A percentile compares a stretch with the other conserved stretches of the same genome.
These are phyloP conservation scores for Halichondria panicea DNA, from an alignment of 37 sponge, comb jelly and placozoan species.

Conservation along the genomic window DNA sequence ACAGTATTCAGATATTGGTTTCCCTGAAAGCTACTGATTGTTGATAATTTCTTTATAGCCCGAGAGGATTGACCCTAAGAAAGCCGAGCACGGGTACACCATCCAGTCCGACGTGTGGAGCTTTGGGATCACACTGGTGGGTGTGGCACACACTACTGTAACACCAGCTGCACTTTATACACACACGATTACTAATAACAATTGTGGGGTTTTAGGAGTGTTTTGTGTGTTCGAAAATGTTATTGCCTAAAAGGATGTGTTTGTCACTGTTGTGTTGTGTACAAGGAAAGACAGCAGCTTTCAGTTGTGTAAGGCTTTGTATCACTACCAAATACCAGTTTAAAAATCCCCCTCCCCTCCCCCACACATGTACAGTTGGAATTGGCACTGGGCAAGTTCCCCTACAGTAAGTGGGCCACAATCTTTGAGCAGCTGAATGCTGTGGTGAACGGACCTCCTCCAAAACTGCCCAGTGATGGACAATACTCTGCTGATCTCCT, in stretches of 20 bases:
- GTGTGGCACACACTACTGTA: background rate
- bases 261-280: background rate
- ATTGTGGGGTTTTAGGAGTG: background rate
- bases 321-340: background rate
- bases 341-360: background rate
- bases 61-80: conserved; percentile 83
- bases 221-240: conserved; percentile 12
- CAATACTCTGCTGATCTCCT: conserved; percentile 61
- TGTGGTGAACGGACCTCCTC: conserved; percentile 91
- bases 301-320: background rate
- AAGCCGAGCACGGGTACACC: conserved; percentile 80
- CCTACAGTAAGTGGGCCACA: conserved; percentile 86
- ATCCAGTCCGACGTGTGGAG: conserved; percentile 96
- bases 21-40: too few species aligned
- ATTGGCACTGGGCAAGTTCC: conserved; percentile 86
- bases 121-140: conserved; percentile 90
- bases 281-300: background rate
- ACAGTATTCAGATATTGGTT: too few species aligned
- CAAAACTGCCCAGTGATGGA: conserved; percentile 64
- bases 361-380: conserved; percentile 51
- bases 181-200: background rate
- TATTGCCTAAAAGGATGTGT: background rate
- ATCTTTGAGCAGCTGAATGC: conserved; percentile 96
- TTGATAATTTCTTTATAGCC: conserved; percentile 64
- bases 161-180: too few species aligned